phyloP scores from a whole-genome alignment of 2,888 invertebrate genomes.

The Eudemis profundana region DNA sequence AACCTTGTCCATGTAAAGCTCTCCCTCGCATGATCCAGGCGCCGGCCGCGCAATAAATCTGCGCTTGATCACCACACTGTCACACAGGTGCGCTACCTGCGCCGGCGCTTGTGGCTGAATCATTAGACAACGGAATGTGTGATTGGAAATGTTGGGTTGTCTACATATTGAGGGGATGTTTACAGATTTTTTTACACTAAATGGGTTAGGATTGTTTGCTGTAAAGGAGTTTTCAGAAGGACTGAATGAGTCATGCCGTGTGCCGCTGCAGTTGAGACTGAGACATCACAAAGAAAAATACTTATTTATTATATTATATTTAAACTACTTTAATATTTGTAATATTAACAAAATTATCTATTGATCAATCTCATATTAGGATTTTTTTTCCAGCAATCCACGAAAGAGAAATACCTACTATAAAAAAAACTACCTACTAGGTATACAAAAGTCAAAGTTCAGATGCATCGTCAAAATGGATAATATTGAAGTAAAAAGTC shows the following conservation, averaged over 20 bases:
- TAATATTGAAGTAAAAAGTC: too few species aligned
- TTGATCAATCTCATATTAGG: too few species aligned
- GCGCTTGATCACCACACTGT: conserved; percentile 51
- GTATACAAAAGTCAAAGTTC: too few species aligned
- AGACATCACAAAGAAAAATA: too few species aligned
- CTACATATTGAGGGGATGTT: background rate
- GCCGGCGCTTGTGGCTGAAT: conserved; percentile 28
- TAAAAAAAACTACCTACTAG: too few species aligned
- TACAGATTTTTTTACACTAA: background rate
- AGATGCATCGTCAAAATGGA: too few species aligned
- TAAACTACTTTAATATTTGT: too few species aligned
- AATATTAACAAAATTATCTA: too few species aligned
- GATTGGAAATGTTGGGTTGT: conserved; percentile 20
- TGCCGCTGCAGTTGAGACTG: too few species aligned
- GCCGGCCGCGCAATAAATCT: conserved; percentile 63
- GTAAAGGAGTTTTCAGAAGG: background rate
- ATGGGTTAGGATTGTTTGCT: background rate
- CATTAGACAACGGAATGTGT: conserved; percentile 35
- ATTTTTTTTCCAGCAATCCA: too few species aligned
- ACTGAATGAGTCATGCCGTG: background rate
- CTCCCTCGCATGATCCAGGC: background rate
- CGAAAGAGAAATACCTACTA: too few species aligned
- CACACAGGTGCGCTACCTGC: conserved; percentile 22
- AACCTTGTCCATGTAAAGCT: background rate
- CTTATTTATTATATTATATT: too few species aligned